Evolutionary conservation across 2,113 vertebrate genomes (phyloP).

Genomic region (Pituophis catenifer): DNA sequence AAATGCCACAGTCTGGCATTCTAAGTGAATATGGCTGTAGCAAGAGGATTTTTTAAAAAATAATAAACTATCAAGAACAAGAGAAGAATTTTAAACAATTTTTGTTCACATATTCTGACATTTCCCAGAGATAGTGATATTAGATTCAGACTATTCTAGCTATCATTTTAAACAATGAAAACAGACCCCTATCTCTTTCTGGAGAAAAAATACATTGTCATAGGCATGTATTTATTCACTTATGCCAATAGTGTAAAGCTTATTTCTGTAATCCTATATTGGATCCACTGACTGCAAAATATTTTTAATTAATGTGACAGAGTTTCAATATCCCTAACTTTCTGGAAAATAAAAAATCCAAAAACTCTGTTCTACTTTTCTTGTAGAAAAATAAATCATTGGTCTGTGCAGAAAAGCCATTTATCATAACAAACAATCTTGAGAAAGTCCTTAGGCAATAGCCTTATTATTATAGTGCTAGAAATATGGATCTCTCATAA

Average conservation of each 20-base stretch:
- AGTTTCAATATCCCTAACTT: background rate
- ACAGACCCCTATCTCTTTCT: background rate
- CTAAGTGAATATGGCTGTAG: conserved; percentile 7
- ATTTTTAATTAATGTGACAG: background rate
- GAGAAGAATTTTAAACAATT: background rate
- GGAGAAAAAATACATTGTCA: background rate
- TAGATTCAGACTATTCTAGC: background rate
- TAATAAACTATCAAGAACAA: background rate
- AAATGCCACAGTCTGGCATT: background rate
- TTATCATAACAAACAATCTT: background rate
- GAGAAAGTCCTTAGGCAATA: background rate
- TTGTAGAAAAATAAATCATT: background rate
- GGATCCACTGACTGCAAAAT: background rate
- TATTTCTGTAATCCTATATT: background rate
- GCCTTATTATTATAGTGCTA: background rate
- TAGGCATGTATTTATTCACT: background rate
- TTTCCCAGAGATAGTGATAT: background rate
- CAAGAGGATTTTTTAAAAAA: background rate
- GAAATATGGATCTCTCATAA: background rate
- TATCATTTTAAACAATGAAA: background rate
- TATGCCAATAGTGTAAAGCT: background rate
- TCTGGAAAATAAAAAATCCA: background rate
- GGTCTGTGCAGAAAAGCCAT: background rate
- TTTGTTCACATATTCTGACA: background rate
- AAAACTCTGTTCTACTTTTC: background rate